Conservation (phyloP, 2,113 vertebrate species). For the Macquaria australasica region DNA sequence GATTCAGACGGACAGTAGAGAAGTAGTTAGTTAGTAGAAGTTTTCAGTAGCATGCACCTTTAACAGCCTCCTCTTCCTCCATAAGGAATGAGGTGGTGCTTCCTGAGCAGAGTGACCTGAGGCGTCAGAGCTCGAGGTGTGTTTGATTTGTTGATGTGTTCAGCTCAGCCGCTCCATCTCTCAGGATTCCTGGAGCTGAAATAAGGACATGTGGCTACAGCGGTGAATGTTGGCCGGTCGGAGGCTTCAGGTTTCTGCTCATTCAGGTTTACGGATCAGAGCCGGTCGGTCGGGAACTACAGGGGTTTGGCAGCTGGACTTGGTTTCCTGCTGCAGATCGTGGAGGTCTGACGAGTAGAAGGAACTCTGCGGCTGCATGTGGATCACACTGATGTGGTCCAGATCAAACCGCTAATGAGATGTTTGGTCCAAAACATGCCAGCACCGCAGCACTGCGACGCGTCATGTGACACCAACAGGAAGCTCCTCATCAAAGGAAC, state of each 20-base stretch:
- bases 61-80: no score
- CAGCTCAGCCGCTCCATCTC: neutral
- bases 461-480: neutral
- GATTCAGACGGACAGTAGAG: no score
- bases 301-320: neutral
- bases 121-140: neutral
- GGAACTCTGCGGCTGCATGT: neutral
- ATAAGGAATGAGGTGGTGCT: neutral
- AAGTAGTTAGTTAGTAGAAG: no score
- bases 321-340: neutral
- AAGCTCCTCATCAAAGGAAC: neutral
- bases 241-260: conserved; percentile 8
- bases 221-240: neutral
- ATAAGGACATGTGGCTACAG: neutral
- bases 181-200: neutral
- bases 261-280: conserved; percentile 8
- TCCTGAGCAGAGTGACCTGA: neutral
- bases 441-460: neutral
- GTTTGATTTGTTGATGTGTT: neutral
- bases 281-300: neutral
- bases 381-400: neutral
- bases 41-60: no score
- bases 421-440: no score
- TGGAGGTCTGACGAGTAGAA: neutral
- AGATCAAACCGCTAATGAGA: neutral